These are phyloP conservation scores for Nestor notabilis DNA, from an alignment of 2,113 vertebrate genomes.

Conservation along the genomic window DNA sequence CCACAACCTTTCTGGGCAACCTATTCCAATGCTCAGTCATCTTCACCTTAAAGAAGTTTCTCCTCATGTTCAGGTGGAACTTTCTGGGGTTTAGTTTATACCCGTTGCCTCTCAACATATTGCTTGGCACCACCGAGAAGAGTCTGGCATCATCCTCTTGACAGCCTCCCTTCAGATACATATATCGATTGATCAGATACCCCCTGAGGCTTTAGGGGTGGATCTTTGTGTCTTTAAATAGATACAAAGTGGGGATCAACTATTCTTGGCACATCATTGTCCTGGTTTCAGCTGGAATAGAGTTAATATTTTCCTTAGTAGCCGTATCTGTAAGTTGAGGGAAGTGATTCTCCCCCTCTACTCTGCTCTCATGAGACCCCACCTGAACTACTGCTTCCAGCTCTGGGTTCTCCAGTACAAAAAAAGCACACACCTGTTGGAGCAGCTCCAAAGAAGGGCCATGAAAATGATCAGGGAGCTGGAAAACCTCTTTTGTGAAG, in stretches of 20 bases:
- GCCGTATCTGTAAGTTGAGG: not conserved
- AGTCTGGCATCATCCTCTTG: not conserved
- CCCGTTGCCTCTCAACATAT: not conserved
- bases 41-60: not conserved
- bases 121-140: not conserved
- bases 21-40: not conserved
- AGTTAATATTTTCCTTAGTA: not conserved
- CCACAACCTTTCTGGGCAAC: not conserved
- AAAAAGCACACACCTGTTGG: not conserved
- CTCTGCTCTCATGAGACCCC: not conserved
- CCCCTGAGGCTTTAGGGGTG: not conserved
- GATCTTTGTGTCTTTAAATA: not conserved
- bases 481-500: not conserved
- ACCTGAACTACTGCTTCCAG: not conserved
- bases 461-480: not conserved
- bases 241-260: not conserved
- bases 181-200: not conserved
- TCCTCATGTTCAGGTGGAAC: not conserved
- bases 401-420: not conserved
- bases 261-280: not conserved
- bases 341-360: not conserved
- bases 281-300: not conserved
- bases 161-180: not conserved
- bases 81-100: not conserved
- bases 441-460: not conserved